Evolutionary conservation across 2,888 invertebrate genomes (phyloP).

Genomic region (Agonopterix alstromeriana): DNA sequence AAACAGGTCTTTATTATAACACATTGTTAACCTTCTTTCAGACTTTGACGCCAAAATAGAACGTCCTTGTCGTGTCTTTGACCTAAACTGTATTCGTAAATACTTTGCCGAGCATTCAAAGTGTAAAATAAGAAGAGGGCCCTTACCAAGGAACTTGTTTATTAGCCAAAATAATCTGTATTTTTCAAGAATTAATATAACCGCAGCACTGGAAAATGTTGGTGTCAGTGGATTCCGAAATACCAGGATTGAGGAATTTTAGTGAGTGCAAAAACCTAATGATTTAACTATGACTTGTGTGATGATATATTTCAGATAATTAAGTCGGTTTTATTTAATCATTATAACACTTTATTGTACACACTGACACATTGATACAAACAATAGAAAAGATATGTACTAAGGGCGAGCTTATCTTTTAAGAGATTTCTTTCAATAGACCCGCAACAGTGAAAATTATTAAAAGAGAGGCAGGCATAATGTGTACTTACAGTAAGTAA

Average conservation of each 20-base stretch:
- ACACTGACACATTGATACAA: too few species aligned
- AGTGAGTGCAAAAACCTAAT: slow-evolving; percentile 6
- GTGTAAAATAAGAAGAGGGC: slow-evolving; percentile 13
- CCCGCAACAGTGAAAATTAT: too few species aligned
- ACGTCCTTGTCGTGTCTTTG: slow-evolving; percentile 17
- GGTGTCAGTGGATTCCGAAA: slow-evolving; percentile 13
- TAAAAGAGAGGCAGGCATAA: too few species aligned
- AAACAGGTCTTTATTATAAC: too few species aligned
- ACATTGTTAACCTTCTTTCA: neutral
- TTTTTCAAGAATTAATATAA: slow-evolving; percentile 12
- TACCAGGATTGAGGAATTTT: slow-evolving; percentile 21
- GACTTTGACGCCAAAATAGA: slow-evolving; percentile 3
- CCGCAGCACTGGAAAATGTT: slow-evolving; percentile 9
- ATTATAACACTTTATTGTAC: too few species aligned
- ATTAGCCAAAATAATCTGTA: slow-evolving; percentile 10
- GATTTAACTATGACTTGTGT: slow-evolving; percentile 3
- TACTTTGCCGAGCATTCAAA: slow-evolving; percentile 17
- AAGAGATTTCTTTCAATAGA: too few species aligned
- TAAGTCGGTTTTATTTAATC: too few species aligned
- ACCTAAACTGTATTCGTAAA: slow-evolving; percentile 18
- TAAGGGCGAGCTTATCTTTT: too few species aligned
- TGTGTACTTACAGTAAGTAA: too few species aligned
- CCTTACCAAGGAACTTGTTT: slow-evolving; percentile 17
- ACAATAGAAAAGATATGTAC: too few species aligned
- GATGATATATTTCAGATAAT: neutral